phyloP scores from a whole-genome alignment of 1,140 invertebrate species.

The Contarinia nasturtii region DNA sequence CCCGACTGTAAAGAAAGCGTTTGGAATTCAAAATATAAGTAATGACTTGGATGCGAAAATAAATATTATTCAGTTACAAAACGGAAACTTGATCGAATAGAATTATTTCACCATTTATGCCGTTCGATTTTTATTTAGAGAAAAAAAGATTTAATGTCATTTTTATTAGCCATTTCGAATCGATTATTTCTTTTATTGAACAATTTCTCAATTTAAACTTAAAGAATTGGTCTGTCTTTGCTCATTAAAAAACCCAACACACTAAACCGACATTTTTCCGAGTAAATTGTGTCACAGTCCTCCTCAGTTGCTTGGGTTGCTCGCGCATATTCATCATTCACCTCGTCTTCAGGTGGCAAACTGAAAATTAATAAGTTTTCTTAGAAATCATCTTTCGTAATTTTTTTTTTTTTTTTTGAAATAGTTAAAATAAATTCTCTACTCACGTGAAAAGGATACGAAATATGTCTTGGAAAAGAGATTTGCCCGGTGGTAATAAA shows the following conservation, averaged over 20 bases:
- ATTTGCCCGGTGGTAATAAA: slow-evolving; percentile 33
- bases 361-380: background rate
- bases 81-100: too few relatives aligned
- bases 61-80: background rate
- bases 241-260: background rate
- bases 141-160: too few relatives aligned
- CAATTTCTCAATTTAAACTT: background rate
- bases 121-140: too few relatives aligned
- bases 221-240: background rate
- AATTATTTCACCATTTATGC: too few relatives aligned
- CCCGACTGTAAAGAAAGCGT: slow-evolving; percentile 17
- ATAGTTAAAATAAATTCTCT: slow-evolving; percentile 7
- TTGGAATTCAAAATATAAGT: slow-evolving; percentile 10
- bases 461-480: slow-evolving; percentile 43
- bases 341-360: slow-evolving; percentile 3
- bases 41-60: background rate
- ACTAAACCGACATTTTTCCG: background rate
- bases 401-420: too few relatives aligned
- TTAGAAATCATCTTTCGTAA: too few relatives aligned
- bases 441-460: slow-evolving; percentile 41
- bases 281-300: background rate
- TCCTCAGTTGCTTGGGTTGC: slow-evolving; percentile 2
- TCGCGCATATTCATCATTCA: slow-evolving; percentile 2
- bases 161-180: background rate
- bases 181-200: background rate